Conservation (phyloP, 2,113 vertebrate genomes). For the Shinisaurus crocodilurus region DNA sequence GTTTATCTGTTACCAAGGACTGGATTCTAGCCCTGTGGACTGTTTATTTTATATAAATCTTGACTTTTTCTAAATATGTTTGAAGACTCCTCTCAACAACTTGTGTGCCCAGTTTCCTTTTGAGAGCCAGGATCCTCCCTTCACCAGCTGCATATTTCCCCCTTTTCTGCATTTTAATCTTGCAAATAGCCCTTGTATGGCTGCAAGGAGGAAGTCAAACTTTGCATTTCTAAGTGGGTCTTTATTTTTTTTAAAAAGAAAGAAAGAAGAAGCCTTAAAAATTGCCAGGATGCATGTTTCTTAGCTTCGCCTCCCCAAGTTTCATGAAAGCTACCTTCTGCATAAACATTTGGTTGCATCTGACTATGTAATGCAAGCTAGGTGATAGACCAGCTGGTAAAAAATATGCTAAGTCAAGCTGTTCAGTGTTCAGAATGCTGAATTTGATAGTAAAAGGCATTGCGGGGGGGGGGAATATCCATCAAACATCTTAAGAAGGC, state of each 20-base stretch:
- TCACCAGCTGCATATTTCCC: conserved; percentile 42
- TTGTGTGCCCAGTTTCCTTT: conserved; percentile 35
- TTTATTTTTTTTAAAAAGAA: too few relatives aligned
- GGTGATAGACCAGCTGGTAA: conserved; percentile 88
- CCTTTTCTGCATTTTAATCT: conserved; percentile 40
- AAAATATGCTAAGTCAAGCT: conserved; percentile 88
- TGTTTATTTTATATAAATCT: conserved; percentile 42
- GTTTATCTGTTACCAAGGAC: conserved; percentile 16
- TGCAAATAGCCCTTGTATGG: conserved; percentile 76
- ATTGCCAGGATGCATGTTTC: conserved; percentile 70
- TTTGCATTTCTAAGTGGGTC: conserved; percentile 72
- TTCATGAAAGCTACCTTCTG: conserved; percentile 83
- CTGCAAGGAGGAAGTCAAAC: conserved; percentile 75
- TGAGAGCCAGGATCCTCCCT: conserved; percentile 63
- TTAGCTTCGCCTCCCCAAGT: conserved; percentile 67
- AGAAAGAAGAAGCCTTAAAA: conserved; percentile 68
- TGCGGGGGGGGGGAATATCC: conserved; percentile 79
- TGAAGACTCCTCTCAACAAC: conserved; percentile 44
- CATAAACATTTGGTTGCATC: conserved; percentile 87
- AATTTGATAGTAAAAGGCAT: conserved; percentile 83
- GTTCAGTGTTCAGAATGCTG: conserved; percentile 80
- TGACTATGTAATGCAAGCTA: conserved; percentile 83
- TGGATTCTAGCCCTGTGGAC: conserved; percentile 41
- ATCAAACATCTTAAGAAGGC: conserved; percentile 79
- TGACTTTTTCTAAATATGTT: conserved; percentile 46